Evolutionary conservation across 2,113 vertebrate species (phyloP), one percentile per base, ranked within the genome.

Genomic region (Nothoprocta pentlandii): DNA sequence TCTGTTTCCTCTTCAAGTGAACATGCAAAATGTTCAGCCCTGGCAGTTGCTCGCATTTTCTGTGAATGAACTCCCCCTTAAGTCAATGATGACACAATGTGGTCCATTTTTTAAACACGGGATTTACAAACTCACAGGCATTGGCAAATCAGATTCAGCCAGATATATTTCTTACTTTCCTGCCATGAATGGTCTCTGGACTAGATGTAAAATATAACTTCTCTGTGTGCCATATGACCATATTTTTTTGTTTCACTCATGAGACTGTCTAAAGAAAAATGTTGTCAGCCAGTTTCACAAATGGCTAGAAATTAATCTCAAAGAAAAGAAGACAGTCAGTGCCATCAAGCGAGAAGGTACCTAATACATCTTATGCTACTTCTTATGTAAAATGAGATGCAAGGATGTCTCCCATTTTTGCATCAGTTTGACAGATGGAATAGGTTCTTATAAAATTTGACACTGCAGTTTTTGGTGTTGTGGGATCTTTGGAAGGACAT

Each of bases 151-250:
- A 94, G 36, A 49, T 88, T 83, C 58, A 90, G 34, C 64, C 39
- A 61, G 68, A 89, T 82, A 89, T 82, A 88, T 95, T 93, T 85
- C 32, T 81, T 62, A 79, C 90, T 78, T 93, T 92, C 82, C 51
- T 88, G 53, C 32, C 58, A 56, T 71, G 64, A 80, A 81, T 68
- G 39, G 32, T 93, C 64, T 95, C 76, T 76, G 88, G 82, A 68
- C 69, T 80, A 54, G 59, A 30, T 87, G 76, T 75, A 86, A 93
- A 88, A 83, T 80, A 56, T 30, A 83, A 75, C 56, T 86, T 62
- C 23, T 84, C 76, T 95, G 90, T 41, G 54, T 51, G 80, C 90
- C 85, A 80, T 84, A 90, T 93, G 80, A 93, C 61, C 34, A 16
- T 30, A 34, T 3, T 46, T 81, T 92, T 73, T 79, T 8, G 32